phyloP scores from a whole-genome alignment of 2,888 invertebrate genomes.

The Tinea pellionella region DNA sequence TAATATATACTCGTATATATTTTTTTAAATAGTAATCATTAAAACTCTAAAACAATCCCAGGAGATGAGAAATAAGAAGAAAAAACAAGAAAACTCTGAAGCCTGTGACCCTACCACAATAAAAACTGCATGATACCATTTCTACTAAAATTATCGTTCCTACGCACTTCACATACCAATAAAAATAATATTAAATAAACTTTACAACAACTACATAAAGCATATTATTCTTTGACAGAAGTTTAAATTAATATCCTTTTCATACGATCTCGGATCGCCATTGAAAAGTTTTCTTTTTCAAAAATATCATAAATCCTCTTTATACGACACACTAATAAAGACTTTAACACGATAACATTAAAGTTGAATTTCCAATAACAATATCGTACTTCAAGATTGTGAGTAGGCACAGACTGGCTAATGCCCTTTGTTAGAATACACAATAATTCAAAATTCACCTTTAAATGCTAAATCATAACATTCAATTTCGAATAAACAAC shows the following conservation, averaged over 20 bases:
- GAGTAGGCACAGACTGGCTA: slow-evolving; percentile 33
- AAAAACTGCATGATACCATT: slow-evolving; percentile 63
- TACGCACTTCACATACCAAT: slow-evolving; percentile 50
- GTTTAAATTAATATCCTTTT: slow-evolving; percentile 30
- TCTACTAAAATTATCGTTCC: slow-evolving; percentile 63
- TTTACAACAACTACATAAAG: slow-evolving; percentile 22
- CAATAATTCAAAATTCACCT: slow-evolving; percentile 37
- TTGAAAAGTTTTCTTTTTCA: slow-evolving; percentile 28
- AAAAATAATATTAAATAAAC: slow-evolving; percentile 27
- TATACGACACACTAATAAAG: not conserved
- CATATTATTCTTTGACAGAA: slow-evolving; percentile 20
- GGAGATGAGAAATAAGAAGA: slow-evolving; percentile 29
- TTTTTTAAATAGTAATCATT: too few relatives aligned
- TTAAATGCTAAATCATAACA: not conserved
- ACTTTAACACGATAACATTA: not conserved
- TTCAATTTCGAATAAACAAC: not conserved
- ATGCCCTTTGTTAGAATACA: slow-evolving; percentile 37
- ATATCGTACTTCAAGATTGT: not conserved
- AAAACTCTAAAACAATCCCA: not conserved
- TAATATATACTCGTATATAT: too few relatives aligned
- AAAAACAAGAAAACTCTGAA: slow-evolving; percentile 39
- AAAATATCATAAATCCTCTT: not conserved
- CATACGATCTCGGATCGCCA: slow-evolving; percentile 34
- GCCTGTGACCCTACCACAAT: slow-evolving; percentile 63
- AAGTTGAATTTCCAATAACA: not conserved